Evolutionary conservation across 1,140 invertebrate species (phyloP), one percentile per base, ranked within the genome.

Genomic region (Aphidius gifuensis): DNA sequence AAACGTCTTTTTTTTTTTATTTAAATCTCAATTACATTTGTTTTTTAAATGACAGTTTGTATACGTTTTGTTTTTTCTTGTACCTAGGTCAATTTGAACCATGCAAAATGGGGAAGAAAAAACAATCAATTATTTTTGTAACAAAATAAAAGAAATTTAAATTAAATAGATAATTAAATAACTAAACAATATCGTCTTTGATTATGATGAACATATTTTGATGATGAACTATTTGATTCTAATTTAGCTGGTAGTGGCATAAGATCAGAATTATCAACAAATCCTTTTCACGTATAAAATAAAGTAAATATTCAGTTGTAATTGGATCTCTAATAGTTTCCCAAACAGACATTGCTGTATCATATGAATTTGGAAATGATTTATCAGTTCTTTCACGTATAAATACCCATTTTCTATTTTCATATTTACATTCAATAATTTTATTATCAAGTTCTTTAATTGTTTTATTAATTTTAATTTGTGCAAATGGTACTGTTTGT

Each of bases 341-440:
- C 64, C 80, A 85, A 40, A 92, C 89, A 66, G 87, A 85, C 61
- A 80, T 71, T 32, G 93, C 94, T 6, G 96, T 98, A 4, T 82
- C 85, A 60, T 79, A 90, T 58, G 89, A 90, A 80, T 99, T 99
- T 2, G 98, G 97, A 80, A 91, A 94, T 2, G 93, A 96, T 82
- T 99, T 99, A 78, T 99, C 98, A 0, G 91, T 97, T 71, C 98
- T 84, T 78, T 97, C 92, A 56, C 97, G 85, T 92, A 99, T 95
- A 74, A 97, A 98, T 49, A 90, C 85, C 98, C 98, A 99, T 63
- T 86, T 77, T 42, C 84, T 81, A 50, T 88, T 83, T 45, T 90
- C 85, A 69, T 81, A 88, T 71, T 90, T 92, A 79, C 98, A 99
- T 82, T 99, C 98, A 46, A 99, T 90, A 51, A 99, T 99, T 81